phyloP scores from a whole-genome alignment of 2,888 invertebrate species.

The Rhagonycha lutea region DNA sequence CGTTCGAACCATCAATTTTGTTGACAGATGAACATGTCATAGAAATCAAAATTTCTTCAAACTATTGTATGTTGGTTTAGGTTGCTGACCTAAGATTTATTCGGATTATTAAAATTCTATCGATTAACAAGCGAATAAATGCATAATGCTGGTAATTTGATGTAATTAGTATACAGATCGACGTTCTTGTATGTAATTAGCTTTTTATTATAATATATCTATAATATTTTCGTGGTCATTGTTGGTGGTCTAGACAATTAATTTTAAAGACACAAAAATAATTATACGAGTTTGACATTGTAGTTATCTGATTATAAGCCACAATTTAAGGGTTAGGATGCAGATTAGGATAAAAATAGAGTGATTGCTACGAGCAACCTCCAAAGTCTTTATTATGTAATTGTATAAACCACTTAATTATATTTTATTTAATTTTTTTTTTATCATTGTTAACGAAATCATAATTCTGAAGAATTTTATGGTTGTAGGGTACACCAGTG shows the following conservation, averaged over 20 bases:
- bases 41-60: not conserved
- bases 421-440: not conserved
- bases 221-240: constrained; percentile 2
- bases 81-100: not conserved
- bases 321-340: constrained; percentile 19
- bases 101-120: not conserved
- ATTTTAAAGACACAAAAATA: constrained; percentile 31
- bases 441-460: not conserved
- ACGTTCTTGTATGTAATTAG: not conserved
- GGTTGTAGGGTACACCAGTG: not conserved
- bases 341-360: not conserved
- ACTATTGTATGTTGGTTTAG: not conserved
- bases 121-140: not conserved
- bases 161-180: not conserved
- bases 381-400: not conserved
- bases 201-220: not conserved
- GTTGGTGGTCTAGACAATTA: constrained; percentile 32
- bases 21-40: not conserved
- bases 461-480: not conserved
- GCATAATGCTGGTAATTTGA: not conserved
- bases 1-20: not conserved
- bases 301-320: constrained; percentile 9
- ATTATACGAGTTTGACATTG: constrained; percentile 22
- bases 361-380: not conserved
- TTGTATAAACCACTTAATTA: not conserved